Evolutionary conservation across 2,797 vertebrate species (phyloP).

Genomic region (Tenualosa thibaudeaui): DNA sequence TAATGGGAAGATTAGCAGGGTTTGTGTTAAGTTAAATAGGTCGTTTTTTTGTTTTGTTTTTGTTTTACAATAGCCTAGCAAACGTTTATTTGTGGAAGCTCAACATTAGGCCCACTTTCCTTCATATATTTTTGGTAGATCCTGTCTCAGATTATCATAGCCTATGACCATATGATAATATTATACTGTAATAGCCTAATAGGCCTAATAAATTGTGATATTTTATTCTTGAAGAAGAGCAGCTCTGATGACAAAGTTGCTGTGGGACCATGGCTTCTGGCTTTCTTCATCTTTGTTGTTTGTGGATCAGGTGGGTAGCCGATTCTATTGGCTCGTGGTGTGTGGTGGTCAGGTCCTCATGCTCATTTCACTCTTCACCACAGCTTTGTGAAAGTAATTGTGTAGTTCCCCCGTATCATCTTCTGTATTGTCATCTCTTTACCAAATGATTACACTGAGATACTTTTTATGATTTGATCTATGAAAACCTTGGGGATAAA

Average conservation of each 20-base stretch:
- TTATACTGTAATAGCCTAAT: too few species aligned
- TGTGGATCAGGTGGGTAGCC: slow-evolving; percentile 86
- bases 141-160: too few species aligned
- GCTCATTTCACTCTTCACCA: background rate
- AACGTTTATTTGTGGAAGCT: background rate
- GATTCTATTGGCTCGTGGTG: background rate
- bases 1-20: background rate
- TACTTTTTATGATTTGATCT: background rate
- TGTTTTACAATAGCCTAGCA: too few species aligned
- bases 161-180: too few species aligned
- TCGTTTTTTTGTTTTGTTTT: too few species aligned
- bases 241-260: slow-evolving; percentile 89
- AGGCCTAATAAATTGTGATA: background rate
- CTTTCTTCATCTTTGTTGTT: slow-evolving; percentile 94
- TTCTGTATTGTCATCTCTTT: too few species aligned
- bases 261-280: slow-evolving; percentile 92
- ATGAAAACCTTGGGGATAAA: background rate
- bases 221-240: slow-evolving; percentile 49
- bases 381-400: background rate
- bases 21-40: too few species aligned
- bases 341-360: background rate
- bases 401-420: background rate
- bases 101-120: background rate
- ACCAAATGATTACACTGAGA: too few species aligned
- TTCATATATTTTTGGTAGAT: too few species aligned